A percentile compares a stretch with the other conserved stretches of the same genome.
Conservation (phyloP, 2,888 invertebrate species). For the Taphrorychus bicolor region DNA sequence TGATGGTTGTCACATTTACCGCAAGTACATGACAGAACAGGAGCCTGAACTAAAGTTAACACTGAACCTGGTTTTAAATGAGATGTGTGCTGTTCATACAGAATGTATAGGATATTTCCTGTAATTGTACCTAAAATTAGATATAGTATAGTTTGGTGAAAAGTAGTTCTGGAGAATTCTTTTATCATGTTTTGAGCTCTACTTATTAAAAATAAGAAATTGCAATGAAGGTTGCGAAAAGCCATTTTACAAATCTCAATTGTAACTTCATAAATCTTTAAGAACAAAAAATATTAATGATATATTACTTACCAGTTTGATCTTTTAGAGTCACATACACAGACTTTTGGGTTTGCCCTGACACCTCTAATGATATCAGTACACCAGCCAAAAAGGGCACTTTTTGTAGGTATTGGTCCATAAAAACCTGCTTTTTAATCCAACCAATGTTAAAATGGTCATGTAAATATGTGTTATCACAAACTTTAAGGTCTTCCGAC, state of each 20-base stretch:
- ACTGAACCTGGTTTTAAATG: slow-evolving; percentile 50
- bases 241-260: no score
- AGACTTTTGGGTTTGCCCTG: slow-evolving; percentile 44
- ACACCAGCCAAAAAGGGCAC: slow-evolving; percentile 54
- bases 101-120: slow-evolving; percentile 50
- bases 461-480: slow-evolving; percentile 30
- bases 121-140: slow-evolving; percentile 51
- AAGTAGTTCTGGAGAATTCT: no score
- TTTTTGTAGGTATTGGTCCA: slow-evolving; percentile 49
- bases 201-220: no score
- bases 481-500: slow-evolving; percentile 44
- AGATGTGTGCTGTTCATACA: slow-evolving; percentile 50
- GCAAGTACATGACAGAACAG: slow-evolving; percentile 47
- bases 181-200: no score
- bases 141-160: no score
- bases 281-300: slow-evolving; percentile 9
- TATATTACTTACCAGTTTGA: slow-evolving; percentile 47
- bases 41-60: slow-evolving; percentile 51
- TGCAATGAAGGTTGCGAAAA: no score
- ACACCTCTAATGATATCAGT: slow-evolving; percentile 48
- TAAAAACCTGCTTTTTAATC: slow-evolving; percentile 49
- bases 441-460: slow-evolving; percentile 53
- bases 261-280: no score
- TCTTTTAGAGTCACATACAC: slow-evolving; percentile 52
- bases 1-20: slow-evolving; percentile 48